Percentiles rank a stretch among this genome's conserved stretches.
Evolutionary conservation across 2,888 invertebrate species (phyloP).

Genomic region (Blomia tropicalis): DNA sequence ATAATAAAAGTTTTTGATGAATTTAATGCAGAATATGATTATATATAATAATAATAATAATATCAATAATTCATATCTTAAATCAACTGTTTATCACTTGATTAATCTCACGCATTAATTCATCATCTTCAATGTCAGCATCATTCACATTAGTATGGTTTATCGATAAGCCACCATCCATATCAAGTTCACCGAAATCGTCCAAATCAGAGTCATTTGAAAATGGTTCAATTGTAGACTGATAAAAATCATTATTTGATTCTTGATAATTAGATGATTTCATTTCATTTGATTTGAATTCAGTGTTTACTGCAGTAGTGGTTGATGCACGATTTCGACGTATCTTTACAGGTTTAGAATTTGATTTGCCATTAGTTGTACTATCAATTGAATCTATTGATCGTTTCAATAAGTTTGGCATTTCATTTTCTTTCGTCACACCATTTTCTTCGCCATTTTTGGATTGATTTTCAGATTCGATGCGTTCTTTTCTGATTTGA

Average conservation of each 20-base stretch:
- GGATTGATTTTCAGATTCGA: neutral
- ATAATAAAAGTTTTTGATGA: too few species aligned
- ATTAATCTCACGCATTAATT: constrained; percentile 27
- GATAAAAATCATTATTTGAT: neutral
- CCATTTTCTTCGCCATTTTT: neutral
- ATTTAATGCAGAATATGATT: too few species aligned
- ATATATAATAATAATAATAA: too few species aligned
- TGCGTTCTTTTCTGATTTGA: constrained; percentile 31
- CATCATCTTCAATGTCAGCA: constrained; percentile 24
- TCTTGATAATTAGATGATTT: neutral
- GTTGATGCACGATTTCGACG: constrained; percentile 12
- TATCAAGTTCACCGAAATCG: constrained; percentile 2
- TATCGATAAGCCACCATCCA: neutral
- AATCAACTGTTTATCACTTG: constrained; percentile 27
- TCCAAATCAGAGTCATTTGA: neutral
- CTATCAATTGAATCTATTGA: constrained; percentile 11
- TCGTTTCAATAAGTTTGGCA: constrained; percentile 5
- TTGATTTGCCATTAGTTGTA: neutral
- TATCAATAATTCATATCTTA: neutral
- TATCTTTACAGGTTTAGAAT: constrained; percentile 15
- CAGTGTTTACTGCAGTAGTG: neutral
- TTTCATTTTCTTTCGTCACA: constrained; percentile 24
- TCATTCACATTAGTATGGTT: neutral
- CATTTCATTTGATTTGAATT: neutral
- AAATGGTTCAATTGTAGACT: neutral